Base-by-base conservation (phyloP, 1,140 invertebrate genomes). In the Adoxophyes honmai region DNA sequence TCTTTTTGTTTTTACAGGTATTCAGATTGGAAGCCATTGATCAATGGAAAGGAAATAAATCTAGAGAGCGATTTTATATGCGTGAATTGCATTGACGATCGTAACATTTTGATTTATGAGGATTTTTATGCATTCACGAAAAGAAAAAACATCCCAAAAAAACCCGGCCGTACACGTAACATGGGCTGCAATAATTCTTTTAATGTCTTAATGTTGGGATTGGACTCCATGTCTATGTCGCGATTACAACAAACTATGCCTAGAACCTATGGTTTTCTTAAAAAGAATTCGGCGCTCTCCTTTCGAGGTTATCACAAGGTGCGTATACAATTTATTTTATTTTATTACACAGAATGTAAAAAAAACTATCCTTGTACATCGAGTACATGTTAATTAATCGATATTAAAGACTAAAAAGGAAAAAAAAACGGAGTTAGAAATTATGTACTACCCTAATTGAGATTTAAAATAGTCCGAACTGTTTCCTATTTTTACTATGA, bases 181-280 rank as follows among this genome's bases (percentile, higher is more conserved):
- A 72, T 48, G 16, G 52, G 57, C 52, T 79, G 76, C 34, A 64
- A 73, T 44, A 55, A 63, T 0, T 75, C 76, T 66, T 83, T 92
- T 35, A 94, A 92, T 74, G 91, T 98, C 1, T 81, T 97, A 0
- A 89, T 96, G 61, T 74, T 97, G 0, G 96, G 96, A 15, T 93
- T 97, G 52, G 96, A 98, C 76, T 95, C 95, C 44, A 93, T 97
- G 38, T 97, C 96, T 0, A 89, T 95, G 52, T 87, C 95, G 3
- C 96, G 97, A 77, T 91, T 96, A 33, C 90, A 92, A 21, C 91
- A 96, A 34, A 93, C 94, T 10, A 94, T 97, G 93, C 93, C 94
- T 1, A 91, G 91, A 72, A 96, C 95, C 0, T 86, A 91, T 0
- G 76, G 87, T 15, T 94, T 92, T 75, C 82, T 97, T 9, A 90